phyloP scores from a whole-genome alignment of 2,113 vertebrate genomes.

The Sphyrna mokarran region DNA sequence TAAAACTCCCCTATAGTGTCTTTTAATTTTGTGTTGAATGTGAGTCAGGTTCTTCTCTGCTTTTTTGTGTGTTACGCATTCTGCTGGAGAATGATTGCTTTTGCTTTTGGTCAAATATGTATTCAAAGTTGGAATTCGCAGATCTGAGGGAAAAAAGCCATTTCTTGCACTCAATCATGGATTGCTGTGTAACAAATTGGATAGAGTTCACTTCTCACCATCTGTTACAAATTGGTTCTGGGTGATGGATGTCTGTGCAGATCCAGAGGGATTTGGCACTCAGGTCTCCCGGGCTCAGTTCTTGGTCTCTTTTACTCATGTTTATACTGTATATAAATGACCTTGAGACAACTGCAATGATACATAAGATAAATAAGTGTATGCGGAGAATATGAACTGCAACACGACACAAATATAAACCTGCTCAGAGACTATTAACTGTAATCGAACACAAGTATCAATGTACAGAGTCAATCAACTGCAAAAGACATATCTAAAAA shows the following conservation, averaged over 20 bases:
- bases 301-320: neutral
- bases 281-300: neutral
- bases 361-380: neutral
- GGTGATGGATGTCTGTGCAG: slow-evolving; percentile 15
- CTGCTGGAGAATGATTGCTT: neutral
- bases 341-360: neutral
- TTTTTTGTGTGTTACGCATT: neutral
- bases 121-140: neutral
- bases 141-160: neutral
- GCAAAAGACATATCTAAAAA: neutral
- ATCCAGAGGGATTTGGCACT: neutral
- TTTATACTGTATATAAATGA: neutral
- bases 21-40: neutral
- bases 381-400: neutral
- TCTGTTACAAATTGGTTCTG: slow-evolving; percentile 26
- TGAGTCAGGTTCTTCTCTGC: neutral
- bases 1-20: neutral
- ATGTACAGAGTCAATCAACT: neutral
- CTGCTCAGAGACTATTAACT: neutral
- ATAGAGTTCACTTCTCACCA: slow-evolving; percentile 13
- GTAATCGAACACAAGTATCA: neutral
- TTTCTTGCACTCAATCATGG: neutral
- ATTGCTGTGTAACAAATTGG: neutral
- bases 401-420: neutral
- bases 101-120: neutral